phyloP scores from a whole-genome alignment of 2,797 vertebrate genomes.

The Bovichtus diacanthus region DNA sequence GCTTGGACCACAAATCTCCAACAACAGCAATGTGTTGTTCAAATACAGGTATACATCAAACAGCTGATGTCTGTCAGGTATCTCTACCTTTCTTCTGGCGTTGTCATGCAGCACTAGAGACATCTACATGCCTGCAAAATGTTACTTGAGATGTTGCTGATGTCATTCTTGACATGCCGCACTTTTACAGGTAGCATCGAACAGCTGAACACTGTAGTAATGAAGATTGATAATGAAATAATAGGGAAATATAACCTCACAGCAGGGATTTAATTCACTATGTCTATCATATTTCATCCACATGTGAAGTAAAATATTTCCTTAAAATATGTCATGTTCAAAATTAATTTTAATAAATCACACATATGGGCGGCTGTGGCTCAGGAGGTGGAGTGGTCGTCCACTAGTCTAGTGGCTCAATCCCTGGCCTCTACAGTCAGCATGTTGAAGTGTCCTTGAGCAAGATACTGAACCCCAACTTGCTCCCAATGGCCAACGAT shows the following conservation, averaged over 20 bases:
- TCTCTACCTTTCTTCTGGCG: constrained; percentile 41
- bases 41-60: constrained; percentile 19
- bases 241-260: background rate
- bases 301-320: background rate
- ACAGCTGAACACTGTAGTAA: background rate
- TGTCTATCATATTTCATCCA: background rate
- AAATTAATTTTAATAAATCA: background rate
- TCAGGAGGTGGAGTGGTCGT: too few species aligned
- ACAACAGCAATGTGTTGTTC: background rate
- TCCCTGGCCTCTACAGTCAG: too few species aligned
- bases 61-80: background rate
- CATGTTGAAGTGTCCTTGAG: too few species aligned
- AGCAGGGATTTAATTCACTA: background rate
- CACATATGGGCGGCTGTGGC: too few species aligned
- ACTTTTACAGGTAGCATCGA: background rate
- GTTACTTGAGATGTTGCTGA: background rate
- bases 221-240: background rate
- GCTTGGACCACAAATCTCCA: constrained; percentile 1
- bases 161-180: background rate
- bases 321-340: background rate
- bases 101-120: constrained; percentile 39
- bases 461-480: too few species aligned
- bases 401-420: too few species aligned
- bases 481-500: too few species aligned
- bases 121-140: background rate